Percentiles rank a stretch among this genome's conserved stretches.
Evolutionary conservation across 2,888 invertebrate species (phyloP).

Genomic region (Scelioninae gen. 2): DNA sequence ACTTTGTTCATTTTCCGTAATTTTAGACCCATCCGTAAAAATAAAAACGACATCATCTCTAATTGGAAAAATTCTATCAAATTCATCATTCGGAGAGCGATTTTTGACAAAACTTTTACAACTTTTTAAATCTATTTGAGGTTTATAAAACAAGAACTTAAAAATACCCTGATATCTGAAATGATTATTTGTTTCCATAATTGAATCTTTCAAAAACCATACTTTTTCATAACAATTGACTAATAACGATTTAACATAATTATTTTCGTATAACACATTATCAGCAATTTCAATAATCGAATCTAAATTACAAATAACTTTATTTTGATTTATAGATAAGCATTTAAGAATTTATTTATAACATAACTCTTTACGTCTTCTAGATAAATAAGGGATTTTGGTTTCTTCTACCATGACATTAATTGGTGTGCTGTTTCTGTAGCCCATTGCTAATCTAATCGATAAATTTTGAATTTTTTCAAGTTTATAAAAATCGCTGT

Average conservation of each 20-base stretch:
- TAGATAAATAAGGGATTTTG: conserved; percentile 21
- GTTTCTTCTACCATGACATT: conserved; percentile 43
- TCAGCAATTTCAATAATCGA: no score
- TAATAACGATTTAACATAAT: not conserved
- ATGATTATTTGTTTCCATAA: no score
- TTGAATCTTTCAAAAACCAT: no score
- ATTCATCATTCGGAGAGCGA: not conserved
- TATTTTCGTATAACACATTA: no score
- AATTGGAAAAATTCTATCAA: conserved; percentile 10
- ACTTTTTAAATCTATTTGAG: conserved; percentile 1
- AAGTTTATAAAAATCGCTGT: conserved; percentile 7
- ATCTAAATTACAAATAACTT: not conserved
- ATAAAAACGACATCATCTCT: conserved; percentile 3
- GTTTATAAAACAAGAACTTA: no score
- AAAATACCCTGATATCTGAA: no score
- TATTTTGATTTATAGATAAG: conserved; percentile 4
- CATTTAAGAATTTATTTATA: conserved; percentile 29
- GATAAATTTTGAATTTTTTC: conserved; percentile 22
- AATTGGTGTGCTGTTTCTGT: conserved; percentile 34
- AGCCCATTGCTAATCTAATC: conserved; percentile 46
- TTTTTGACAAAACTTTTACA: not conserved
- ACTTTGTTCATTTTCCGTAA: not conserved
- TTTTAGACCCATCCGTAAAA: conserved; percentile 38
- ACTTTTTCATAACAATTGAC: no score
- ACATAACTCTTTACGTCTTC: conserved; percentile 21